Base-by-base conservation (phyloP, 2,113 vertebrate species). In the Neolamprologus modestus region DNA sequence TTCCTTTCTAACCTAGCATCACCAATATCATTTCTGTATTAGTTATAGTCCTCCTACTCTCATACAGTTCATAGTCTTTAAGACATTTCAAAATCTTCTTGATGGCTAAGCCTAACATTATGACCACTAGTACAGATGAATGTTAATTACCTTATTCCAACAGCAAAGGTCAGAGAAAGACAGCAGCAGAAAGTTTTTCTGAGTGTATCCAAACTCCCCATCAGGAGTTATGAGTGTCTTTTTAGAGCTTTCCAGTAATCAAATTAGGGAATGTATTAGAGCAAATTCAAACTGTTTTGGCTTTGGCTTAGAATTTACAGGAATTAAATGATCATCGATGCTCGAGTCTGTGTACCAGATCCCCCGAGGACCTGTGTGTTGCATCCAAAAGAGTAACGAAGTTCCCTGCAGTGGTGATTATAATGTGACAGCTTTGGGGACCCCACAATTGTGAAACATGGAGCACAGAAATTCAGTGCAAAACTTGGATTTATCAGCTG, bases 271-370 rank as follows among this genome's bases (percentile, higher is more conserved):
- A 19, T 50, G 71, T 76, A 19, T 28, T 50, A 76, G 2, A 50
- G 19, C 4, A 55, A 37, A 33, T 55, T 0, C 1, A 8, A 78
- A 12, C 24, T 31, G 12, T 26, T 45, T 26, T 76, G 6, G 68
- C 71, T 76, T 76, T 16, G 24, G 9, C 0, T 50, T 28, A 76
- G 40, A 76, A 50, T 28, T 76, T 11, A 0, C 4, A 19, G 9
- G 14, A 76, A 28, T 50, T 50, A 76, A 76, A 76, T 10, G 2
- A 28, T 19, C 9, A 19, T 47, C 2, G 0, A 11, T 31, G 42
- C 40, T 76, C 0, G 6, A 76, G 24, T 45, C 42, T 50, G 26
- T 8, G 24, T 50, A 12, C 24, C 1, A 0, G 71, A 31, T 50
- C 16, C 24, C 24, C 71, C 0, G 45, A 12, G 71, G 71, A 78